Evolutionary conservation across 2,113 vertebrate species (phyloP).

Genomic region (Elachura formosa): DNA sequence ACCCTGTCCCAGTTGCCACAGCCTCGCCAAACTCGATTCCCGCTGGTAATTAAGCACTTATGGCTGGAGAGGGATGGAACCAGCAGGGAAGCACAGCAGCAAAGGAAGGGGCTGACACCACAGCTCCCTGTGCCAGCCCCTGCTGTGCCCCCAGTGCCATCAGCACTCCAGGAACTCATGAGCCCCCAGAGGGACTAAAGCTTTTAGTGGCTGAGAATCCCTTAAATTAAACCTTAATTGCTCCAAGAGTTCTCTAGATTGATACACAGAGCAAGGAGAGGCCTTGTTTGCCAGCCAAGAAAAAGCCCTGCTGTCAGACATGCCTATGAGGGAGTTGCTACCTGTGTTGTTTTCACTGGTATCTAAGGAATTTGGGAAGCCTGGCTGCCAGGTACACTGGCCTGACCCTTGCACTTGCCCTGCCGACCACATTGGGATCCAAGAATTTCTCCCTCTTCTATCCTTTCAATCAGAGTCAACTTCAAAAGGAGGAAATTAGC

Average conservation of each 20-base stretch:
- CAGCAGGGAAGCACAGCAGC: not conserved
- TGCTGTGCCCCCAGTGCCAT: not conserved
- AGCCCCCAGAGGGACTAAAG: not conserved
- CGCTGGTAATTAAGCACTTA: not conserved
- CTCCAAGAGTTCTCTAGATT: not conserved
- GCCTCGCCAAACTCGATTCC: not conserved
- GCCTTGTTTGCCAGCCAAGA: not conserved
- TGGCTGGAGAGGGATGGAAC: rapidly evolving
- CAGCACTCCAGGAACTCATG: not conserved
- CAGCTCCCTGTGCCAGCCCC: not conserved
- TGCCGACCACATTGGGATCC: not conserved
- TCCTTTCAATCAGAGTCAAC: not conserved
- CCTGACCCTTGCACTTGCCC: not conserved
- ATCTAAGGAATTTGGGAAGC: conserved; percentile 11
- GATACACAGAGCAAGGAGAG: not conserved
- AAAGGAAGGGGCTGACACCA: not conserved
- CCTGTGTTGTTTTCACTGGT: not conserved
- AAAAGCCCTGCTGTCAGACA: not conserved
- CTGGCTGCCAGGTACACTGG: not conserved
- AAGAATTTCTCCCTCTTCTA: not conserved
- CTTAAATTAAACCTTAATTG: not conserved
- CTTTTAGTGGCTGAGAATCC: not conserved
- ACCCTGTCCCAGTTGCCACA: not conserved
- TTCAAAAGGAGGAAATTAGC: not conserved
- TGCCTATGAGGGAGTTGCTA: not conserved